Evolutionary conservation across 2,797 vertebrate genomes (phyloP).

Genomic region (Karalla daura): DNA sequence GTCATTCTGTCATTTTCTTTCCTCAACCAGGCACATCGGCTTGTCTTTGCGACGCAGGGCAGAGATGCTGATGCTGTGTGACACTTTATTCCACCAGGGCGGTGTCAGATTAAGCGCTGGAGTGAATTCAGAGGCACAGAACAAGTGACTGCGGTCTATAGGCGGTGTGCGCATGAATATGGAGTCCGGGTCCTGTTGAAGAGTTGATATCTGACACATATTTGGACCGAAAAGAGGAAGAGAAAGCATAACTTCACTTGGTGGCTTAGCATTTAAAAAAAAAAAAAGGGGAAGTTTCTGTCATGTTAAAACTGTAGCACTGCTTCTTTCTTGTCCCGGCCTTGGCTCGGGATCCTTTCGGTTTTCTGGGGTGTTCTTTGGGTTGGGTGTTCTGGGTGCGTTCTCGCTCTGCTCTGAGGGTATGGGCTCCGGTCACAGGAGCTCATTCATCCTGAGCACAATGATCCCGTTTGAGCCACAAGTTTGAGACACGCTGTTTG

Average conservation of each 20-base stretch:
- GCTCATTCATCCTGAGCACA: constrained; percentile 75
- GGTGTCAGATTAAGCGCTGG: constrained; percentile 16
- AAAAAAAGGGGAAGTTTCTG: constrained; percentile 61
- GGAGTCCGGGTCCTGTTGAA: background rate
- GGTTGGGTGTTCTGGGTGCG: constrained; percentile 54
- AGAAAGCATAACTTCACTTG: background rate
- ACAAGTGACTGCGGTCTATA: background rate
- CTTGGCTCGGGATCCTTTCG: constrained; percentile 50
- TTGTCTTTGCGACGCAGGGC: constrained; percentile 43
- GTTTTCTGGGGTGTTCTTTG: constrained; percentile 37
- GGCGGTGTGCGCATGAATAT: constrained; percentile 1
- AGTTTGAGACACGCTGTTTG: constrained; percentile 60
- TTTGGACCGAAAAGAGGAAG: constrained; percentile 46
- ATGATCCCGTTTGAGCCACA: constrained; percentile 65
- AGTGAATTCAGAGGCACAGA: background rate
- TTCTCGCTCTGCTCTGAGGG: constrained; percentile 63
- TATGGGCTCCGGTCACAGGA: constrained; percentile 63
- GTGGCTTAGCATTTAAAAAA: constrained; percentile 19
- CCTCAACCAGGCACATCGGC: constrained; percentile 2
- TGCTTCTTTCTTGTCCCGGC: constrained; percentile 23
- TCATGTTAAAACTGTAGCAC: constrained; percentile 11
- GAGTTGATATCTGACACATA: background rate
- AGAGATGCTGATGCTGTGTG: constrained; percentile 52
- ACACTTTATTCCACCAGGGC: constrained; percentile 14
- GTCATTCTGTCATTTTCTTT: constrained; percentile 34